Evolutionary conservation across 23 tunicate genomes (phyloP), one percentile per base, ranked within the genome.

Genomic region (Trididemnum miniatum): DNA sequence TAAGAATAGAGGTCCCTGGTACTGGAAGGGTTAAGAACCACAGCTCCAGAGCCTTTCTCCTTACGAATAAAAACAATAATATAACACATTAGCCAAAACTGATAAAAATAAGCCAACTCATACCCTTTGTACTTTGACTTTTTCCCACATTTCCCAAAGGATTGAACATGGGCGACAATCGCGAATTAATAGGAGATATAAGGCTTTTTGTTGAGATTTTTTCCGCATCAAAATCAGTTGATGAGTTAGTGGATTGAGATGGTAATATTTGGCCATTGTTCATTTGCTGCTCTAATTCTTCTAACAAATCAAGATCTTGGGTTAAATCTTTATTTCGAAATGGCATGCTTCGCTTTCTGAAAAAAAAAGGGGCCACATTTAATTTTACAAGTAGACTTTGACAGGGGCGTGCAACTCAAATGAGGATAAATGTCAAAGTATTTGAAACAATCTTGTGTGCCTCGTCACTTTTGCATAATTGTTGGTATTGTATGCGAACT

Each of bases 341-440:
- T 18, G 97, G 97, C 84, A 91, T 76, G 28, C 76, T 54, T 35
- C 89, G 81, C 64, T 85, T 85, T 32, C 96, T 90, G 77, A 51
- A 37, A 63, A 63, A 35, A 2, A 51, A 34, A 0, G n/a, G n/a
- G n/a, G n/a, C n/a, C n/a, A n/a, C n/a, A n/a, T n/a, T n/a, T n/a
- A n/a, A n/a, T n/a, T n/a, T n/a, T n/a, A n/a, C n/a, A n/a, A n/a
- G n/a, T n/a, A n/a, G n/a, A n/a, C n/a, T n/a, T n/a, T n/a, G n/a
- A n/a, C n/a, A n/a, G n/a, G n/a, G n/a, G n/a, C n/a, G n/a, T n/a
- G n/a, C n/a, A n/a, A n/a, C n/a, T n/a, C n/a, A n/a, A n/a, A n/a
- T n/a, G n/a, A n/a, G n/a, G n/a, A n/a, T n/a, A n/a, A n/a, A n/a
- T n/a, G n/a, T n/a, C n/a, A n/a, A n/a, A n/a, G n/a, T n/a, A n/a